These are phyloP conservation scores for Ailuropoda melanoleuca DNA, from an alignment of 2,113 vertebrate species.

Conservation along the genomic window DNA sequence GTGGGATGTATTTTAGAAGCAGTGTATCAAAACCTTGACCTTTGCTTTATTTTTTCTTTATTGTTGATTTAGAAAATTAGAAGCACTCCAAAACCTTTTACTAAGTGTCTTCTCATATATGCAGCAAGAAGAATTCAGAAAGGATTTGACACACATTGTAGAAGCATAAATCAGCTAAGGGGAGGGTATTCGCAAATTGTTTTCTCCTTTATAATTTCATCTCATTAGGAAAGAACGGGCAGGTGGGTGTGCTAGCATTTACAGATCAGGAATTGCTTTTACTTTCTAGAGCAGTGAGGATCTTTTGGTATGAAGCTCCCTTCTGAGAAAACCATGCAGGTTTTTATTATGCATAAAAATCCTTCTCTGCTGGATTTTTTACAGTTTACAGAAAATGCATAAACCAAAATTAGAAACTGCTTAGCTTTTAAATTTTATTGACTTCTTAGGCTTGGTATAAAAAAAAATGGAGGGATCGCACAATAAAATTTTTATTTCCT, in stretches of 20 bases:
- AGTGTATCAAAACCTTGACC: constrained; percentile 79
- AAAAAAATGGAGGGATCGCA: neutral
- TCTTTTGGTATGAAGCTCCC: neutral
- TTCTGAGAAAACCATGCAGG: constrained; percentile 37
- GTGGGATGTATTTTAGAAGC: constrained; percentile 66
- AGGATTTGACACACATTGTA: constrained; percentile 63
- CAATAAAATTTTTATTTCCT: constrained; percentile 26
- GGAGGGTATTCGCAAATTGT: constrained; percentile 67
- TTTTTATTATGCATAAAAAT: constrained; percentile 60
- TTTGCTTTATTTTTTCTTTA: constrained; percentile 78
- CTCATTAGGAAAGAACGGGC: constrained; percentile 57
- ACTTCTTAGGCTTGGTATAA: constrained; percentile 30
- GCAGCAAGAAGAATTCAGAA: constrained; percentile 63
- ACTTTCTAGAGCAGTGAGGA: constrained; percentile 47
- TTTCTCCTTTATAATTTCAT: constrained; percentile 55
- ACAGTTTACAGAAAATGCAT: constrained; percentile 43
- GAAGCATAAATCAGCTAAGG: constrained; percentile 63
- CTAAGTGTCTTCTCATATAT: constrained; percentile 72
- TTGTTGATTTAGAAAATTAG: constrained; percentile 82
- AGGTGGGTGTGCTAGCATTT: constrained; percentile 14
- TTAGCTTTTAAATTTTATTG: constrained; percentile 67
- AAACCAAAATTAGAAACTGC: constrained; percentile 69
- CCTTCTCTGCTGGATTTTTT: neutral
- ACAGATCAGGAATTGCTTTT: constrained; percentile 47
- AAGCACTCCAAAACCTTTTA: constrained; percentile 70